Evolutionary conservation across 2,888 invertebrate species (phyloP), one percentile per base, ranked within the genome.

Genomic region (Nymphalis urticae): DNA sequence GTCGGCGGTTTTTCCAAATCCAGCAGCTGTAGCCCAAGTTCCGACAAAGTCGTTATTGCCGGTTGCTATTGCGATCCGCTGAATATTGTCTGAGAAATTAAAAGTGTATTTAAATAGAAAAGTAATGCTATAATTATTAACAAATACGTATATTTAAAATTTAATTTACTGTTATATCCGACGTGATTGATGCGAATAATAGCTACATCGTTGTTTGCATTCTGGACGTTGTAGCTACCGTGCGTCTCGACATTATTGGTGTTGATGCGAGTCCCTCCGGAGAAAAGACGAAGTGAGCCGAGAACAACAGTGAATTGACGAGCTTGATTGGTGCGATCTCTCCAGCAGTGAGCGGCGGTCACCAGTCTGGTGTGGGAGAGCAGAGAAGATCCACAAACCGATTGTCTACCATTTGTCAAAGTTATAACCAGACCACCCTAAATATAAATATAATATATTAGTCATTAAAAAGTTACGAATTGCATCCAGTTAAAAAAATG

Each of bases 381-480:
- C 65, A 93, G 82, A 1, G 89, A 85, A 0, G 82, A 79, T 0
- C 84, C 85, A 69, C 84, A 85, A 0, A 86, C 79, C 0, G 85
- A 84, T 0, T 76, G 78, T n/a, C 65, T 70, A 0, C 81, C 82
- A 1, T 71, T 72, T 0, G 78, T 73, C 54, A 88, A 70, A 0
- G 72, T 62, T 21, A 88, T 79, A 7, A 84, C 65, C 7, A 86
- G 69, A 0, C 86, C 86, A 0, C 76, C 85, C 86, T 21, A 21
- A 21, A 21, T 21, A 21, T 21, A 21, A 21, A 21, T 21, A 21
- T 21, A 21, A 21, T 21, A 21, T 21, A 21, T 21, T 21, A 21
- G 21, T 21, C 21, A 21, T 21, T 72, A 50, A 50, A 17, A n/a
- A n/a, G 1, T 19, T 8, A 50, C n/a, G 17, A 8, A n/a, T 8